Evolutionary conservation across 2,797 vertebrate genomes (phyloP).

Genomic region (Bradypodion ventrale): DNA sequence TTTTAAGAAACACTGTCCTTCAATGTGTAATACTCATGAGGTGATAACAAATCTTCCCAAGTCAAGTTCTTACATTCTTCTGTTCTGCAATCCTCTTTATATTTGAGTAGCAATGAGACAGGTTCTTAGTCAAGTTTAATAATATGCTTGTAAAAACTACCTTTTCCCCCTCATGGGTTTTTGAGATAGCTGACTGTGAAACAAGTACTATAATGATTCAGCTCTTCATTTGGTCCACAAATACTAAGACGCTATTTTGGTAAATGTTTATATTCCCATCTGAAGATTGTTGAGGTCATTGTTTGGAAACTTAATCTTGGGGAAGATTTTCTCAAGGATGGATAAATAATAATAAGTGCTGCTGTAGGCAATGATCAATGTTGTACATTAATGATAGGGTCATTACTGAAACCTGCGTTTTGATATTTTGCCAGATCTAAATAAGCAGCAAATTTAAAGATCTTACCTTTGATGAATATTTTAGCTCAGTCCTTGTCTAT

Average conservation of each 20-base stretch:
- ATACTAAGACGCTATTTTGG: no score
- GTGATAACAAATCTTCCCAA: neutral
- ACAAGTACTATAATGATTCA: no score
- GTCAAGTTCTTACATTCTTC: neutral
- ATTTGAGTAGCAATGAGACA: no score
- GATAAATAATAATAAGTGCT: neutral
- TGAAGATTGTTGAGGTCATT: no score
- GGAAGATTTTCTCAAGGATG: no score
- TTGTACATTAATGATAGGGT: neutral
- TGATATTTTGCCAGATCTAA: neutral
- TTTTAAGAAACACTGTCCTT: neutral
- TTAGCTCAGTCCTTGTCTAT: neutral
- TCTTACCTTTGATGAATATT: neutral
- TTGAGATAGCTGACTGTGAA: no score
- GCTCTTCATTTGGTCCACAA: no score
- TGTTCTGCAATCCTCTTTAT: neutral
- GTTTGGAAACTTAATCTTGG: no score
- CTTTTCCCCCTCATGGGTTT: no score
- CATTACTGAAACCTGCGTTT: neutral
- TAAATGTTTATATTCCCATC: no score
- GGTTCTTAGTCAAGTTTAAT: no score
- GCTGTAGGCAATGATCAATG: neutral
- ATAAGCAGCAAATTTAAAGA: neutral
- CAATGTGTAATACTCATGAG: neutral
- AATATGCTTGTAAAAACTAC: no score